Evolutionary conservation across 2,888 invertebrate genomes (phyloP), one percentile per base, ranked within the genome.

Genomic region (Melinaea menophilus): DNA sequence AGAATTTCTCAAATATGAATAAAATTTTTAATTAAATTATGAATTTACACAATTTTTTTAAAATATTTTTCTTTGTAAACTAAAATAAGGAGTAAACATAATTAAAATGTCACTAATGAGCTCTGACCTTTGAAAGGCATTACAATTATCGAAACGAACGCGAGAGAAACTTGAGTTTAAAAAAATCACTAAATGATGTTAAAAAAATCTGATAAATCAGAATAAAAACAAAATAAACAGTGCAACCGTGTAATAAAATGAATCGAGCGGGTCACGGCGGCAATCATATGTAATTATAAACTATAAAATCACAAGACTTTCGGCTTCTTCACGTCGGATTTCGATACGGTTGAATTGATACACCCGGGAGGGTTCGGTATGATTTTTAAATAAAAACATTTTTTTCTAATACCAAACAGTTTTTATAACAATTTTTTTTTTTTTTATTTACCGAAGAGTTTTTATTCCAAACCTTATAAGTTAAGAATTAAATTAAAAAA

Each of bases 261-360:
- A 79, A 82, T 78, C 80, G 77, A 67, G 71, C 77, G 75, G 81
- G 82, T 82, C 83, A 82, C 83, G 85, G 69, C 79, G 79, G 81
- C 86, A 85, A 88, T 88, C 84, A 84, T 73, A 66, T 69, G 86
- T 87, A 90, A 90, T 90, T 90, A 90, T 89, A 87, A 88, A 86
- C 88, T 86, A 89, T 90, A 90, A 90, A 89, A 85, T 77, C 82
- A 81, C 75, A 78, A 77, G 73, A 79, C 83, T 88, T 88, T 88
- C 86, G 85, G 90, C 89, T 89, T 88, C 89, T 87, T 89, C 83
- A 79, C 82, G 70, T 82, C 81, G 82, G 82, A 80, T 85, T 88
- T 88, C 86, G 89, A 85, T 80, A 88, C 86, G 83, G 76, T 63
- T 71, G 73, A 71, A 69, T 70, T 70, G 68, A 64, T 62, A 55